A percentile compares a stretch with the other conserved stretches of the same genome.
phyloP scores from a whole-genome alignment of 1,140 invertebrate genomes.

The Conopomorpha cramerella region DNA sequence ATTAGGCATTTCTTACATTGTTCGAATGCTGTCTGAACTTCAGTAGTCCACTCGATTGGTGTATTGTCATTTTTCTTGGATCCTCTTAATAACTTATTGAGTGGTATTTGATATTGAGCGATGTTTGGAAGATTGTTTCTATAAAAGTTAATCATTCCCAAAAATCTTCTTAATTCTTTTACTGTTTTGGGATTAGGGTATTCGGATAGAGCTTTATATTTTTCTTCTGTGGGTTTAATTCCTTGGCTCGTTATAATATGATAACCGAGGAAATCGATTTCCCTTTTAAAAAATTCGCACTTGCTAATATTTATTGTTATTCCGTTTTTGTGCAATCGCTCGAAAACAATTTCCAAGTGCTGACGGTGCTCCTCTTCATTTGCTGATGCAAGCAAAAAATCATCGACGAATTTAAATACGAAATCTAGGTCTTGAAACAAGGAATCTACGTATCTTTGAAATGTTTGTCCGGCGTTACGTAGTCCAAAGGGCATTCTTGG shows the following conservation, averaged over 20 bases:
- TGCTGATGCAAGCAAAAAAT: neutral
- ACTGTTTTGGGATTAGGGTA: conserved; percentile 8
- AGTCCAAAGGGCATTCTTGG: conserved; percentile 43
- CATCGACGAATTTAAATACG: neutral
- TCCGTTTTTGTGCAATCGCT: neutral
- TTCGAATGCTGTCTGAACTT: no score
- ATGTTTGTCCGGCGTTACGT: conserved; percentile 45
- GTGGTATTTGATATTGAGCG: conserved; percentile 7
- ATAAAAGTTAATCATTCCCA: conserved; percentile 13
- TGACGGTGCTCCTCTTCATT: neutral
- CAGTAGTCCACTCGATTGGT: no score
- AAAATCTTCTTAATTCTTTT: conserved; percentile 9
- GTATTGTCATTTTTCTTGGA: no score
- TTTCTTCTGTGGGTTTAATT: conserved; percentile 7
- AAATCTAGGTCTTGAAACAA: conserved; percentile 21
- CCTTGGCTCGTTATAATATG: conserved; percentile 5
- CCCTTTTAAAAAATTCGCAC: conserved; percentile 10
- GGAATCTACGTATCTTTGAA: conserved; percentile 53
- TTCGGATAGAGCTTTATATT: conserved; percentile 8
- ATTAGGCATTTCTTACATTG: no score
- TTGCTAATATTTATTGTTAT: conserved; percentile 8
- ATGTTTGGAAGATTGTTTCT: conserved; percentile 9
- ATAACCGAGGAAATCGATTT: conserved; percentile 17
- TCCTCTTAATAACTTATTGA: conserved; percentile 4
- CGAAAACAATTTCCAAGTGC: neutral